Base-by-base conservation (phyloP, 2,113 vertebrate species). In the Setophaga petechia region DNA sequence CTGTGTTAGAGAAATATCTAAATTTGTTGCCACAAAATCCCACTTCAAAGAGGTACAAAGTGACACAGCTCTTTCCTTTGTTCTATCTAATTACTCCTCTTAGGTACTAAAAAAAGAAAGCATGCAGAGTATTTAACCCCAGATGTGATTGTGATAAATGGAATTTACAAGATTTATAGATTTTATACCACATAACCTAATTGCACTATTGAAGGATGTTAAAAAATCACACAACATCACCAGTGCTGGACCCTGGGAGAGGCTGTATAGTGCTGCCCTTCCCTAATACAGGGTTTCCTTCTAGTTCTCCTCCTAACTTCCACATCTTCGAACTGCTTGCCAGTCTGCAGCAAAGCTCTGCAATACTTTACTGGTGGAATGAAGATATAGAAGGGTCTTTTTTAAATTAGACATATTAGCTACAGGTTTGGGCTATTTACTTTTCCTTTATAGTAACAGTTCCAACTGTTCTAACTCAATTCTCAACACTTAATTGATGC, bases 1-100 rank as follows among this genome's bases (percentile, higher is more conserved):
- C 91, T 82, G 16, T 43, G 20, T 87, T 65, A 90, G 27, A 52
- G 83, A 96, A 96, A 79, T 76, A 91, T 54, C 79, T 65, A 90
- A 73, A 94, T 58, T 74, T 81, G 80, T 66, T 81, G 44, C 55
- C 93, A 82, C 55, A 91, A 95, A 91, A 85, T 62, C 46, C 63
- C 15, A 31, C 19, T 61, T 63, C 35, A 37, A 69, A 85, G n/a
- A 82, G 28, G 17, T 62, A 84, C 33, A 78, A 69, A 46, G 44
- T 47, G 67, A 77, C 41, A 84, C 66, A 59, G 52, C 33, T 55
- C 69, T 59, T 59, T 71, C 58, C 35, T 44, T 80, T 23, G 6
- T 73, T 46, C 43, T 67, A n/a, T 41, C 31, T 46, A 65, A 79
- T 58, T 93, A 63, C 33, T 93, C 39, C 46, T 87, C n/a, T 35